Percentiles rank a stretch among this genome's conserved stretches.
Evolutionary conservation across 2,113 vertebrate genomes (phyloP).

Genomic region (Struthidea cinerea): DNA sequence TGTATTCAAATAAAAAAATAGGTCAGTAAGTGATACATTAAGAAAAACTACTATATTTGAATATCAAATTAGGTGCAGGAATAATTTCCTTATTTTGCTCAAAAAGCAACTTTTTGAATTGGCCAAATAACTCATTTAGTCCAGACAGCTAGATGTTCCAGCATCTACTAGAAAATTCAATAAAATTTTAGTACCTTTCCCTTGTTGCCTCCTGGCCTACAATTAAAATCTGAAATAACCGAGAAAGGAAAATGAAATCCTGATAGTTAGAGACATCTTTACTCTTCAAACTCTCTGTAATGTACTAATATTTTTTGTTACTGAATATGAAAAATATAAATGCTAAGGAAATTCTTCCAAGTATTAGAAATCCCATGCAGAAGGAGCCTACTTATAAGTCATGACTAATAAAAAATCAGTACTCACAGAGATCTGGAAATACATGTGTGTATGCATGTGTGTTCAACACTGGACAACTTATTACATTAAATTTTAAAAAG

Average conservation of each 20-base stretch:
- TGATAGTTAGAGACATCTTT: neutral
- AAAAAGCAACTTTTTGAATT: neutral
- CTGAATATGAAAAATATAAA: neutral
- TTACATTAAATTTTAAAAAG: neutral
- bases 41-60: neutral
- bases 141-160: neutral
- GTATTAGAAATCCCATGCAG: neutral
- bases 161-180: neutral
- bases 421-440: neutral
- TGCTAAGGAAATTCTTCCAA: neutral
- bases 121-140: neutral
- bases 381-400: neutral
- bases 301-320: neutral
- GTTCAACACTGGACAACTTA: neutral
- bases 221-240: neutral
- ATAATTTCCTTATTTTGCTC: neutral
- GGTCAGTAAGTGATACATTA: neutral
- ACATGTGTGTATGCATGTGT: neutral
- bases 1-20: neutral
- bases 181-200: neutral
- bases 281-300: neutral
- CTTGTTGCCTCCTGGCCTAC: neutral
- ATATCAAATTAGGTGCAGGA: neutral
- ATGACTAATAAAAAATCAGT: neutral
- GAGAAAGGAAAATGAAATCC: neutral